Evolutionary conservation across 2,888 invertebrate species (phyloP), one percentile per base, ranked within the genome.

Genomic region (Ecdyonurus torrentis): DNA sequence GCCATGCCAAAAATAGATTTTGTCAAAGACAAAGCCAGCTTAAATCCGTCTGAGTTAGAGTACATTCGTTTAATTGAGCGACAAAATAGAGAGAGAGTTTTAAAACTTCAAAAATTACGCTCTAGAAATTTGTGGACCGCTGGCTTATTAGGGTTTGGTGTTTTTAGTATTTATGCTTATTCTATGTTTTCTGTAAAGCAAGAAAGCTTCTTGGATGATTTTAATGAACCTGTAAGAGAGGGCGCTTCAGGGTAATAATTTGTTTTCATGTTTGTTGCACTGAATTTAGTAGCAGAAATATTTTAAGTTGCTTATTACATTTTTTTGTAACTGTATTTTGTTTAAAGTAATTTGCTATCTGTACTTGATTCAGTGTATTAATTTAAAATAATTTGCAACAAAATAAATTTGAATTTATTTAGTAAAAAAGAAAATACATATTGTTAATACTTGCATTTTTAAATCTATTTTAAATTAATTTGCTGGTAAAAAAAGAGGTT

Each of bases 181-280:
- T 90, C 93, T 20, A 88, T 92, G 72, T 81, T 80, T 67, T 84
- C 94, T 5, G 88, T 96, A 61, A 88, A 86, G 72, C 94, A 95
- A 73, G 96, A 96, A 75, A 89, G 83, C 60, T 95, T 96, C 77
- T 80, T 96, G 64, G 95, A 95, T 78, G 93, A 95, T 73, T 92
- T 95, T 72, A 86, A 94, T 67, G 87, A 89, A 71, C 91, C 91
- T 0, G 82, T 10, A 2, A 50, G 58, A 0, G 63, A 63, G 19
- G 2, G 52, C 10, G 58, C 19, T 24, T 52, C 52, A 5, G 50
- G 59, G 50, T 63, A 52, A 59, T 18, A 22, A n/a, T 24, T 24
- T 20, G 19, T 10, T n/a, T 2, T 25, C 10, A 15, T 24, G 20
- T 15, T n/a, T 19, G 1, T 1, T 22, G 58, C 23, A 2, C 22